Evolutionary conservation across 1,140 invertebrate species (phyloP).

Genomic region (Brachionus paranguensis): DNA sequence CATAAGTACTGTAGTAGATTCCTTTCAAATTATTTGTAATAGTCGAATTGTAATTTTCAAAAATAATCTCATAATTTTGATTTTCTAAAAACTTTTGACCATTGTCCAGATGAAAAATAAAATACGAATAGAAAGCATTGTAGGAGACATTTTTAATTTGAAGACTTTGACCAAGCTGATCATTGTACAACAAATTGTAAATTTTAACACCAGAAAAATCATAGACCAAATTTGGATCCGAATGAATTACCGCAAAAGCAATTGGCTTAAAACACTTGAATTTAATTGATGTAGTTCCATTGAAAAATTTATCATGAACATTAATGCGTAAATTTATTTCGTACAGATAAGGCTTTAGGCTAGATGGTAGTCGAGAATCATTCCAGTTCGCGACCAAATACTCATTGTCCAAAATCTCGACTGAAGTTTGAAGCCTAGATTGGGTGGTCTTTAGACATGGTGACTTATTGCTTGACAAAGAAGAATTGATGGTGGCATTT

Average conservation of each 20-base stretch:
- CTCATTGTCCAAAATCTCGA: background rate
- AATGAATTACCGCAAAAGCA: background rate
- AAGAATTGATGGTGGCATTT: background rate
- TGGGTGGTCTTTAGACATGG: background rate
- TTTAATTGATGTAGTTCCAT: conserved; percentile 17
- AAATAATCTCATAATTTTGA: background rate
- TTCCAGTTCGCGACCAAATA: background rate
- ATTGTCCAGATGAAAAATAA: background rate
- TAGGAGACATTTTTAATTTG: background rate
- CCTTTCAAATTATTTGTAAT: conserved; percentile 38
- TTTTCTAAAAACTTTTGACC: background rate
- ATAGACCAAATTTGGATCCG: conserved; percentile 19
- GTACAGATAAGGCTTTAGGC: background rate
- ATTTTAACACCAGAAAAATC: background rate
- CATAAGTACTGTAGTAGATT: conserved; percentile 33
- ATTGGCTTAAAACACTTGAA: background rate
- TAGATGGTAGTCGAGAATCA: background rate
- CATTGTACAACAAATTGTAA: background rate
- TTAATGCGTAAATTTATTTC: background rate
- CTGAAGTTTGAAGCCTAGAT: background rate
- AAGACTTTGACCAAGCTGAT: background rate
- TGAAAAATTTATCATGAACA: background rate
- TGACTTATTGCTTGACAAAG: background rate
- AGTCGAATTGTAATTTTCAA: conserved; percentile 19
- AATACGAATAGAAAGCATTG: conserved; percentile 13